Base-by-base conservation (phyloP, 2,113 vertebrate species). In the Proteles cristata region DNA sequence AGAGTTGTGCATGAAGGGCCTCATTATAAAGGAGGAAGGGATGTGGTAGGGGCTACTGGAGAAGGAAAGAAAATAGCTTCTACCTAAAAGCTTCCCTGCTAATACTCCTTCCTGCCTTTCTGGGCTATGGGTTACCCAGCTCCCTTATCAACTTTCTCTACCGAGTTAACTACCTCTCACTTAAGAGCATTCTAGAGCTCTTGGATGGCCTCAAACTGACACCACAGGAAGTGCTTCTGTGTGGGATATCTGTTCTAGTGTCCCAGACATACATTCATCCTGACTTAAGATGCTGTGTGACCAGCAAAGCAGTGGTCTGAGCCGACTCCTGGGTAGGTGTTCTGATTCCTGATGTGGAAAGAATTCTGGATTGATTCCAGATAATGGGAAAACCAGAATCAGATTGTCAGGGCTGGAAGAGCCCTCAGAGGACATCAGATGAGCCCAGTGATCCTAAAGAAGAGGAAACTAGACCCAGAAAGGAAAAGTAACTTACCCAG, bases 391-490 rank as follows among this genome's bases (percentile, higher is more conserved):
- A 85, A 63, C 33, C 25, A 90, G 83, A 94, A 77, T 92, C 45
- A 81, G 23, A 28, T 95, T 55, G 3, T 83, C 53, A 85, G 66
- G 25, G 35, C 87, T 45, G 5, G 31, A 91, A 93, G 92, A 85
- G 58, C 15, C 28, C 61, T 73, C 48, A 55, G 39, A 77, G 43
- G 31, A 87, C 74, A 73, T 50, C 26, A 87, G 74, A 31, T 61
- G 43, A 87, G 19, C 69, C 87, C 48, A 23, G 31, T 92, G n/a
- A 81, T 82, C 65, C 85, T 77, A 21, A 6, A 89, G 39, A 88
- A 81, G 17, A 91, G 43, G 77, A 95, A 90, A 91, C n/a, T 84
- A 93, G 83, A 66, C 94, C 66, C 71, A 61, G 73, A 90, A 71
- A 90, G 21, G 48, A 68, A 68, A 90, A 35, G 82, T 28, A 48